Conservation (phyloP, 1,140 invertebrate species). For the Lasioglossum albipes region DNA sequence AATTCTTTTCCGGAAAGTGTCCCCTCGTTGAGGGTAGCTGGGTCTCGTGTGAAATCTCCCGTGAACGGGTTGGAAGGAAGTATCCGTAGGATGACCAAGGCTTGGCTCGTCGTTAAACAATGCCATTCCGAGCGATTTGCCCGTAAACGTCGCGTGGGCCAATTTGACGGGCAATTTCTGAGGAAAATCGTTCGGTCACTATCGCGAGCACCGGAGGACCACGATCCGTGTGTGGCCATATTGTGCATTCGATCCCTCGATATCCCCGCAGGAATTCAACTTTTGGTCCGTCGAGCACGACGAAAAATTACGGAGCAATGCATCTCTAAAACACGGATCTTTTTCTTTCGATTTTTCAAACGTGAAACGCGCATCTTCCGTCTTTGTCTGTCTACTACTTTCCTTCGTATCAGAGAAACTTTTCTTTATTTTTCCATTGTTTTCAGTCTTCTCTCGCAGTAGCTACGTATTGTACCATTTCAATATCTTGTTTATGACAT, state of each 20-base stretch:
- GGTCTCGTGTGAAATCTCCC: conserved; percentile 62
- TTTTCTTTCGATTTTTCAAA: background rate
- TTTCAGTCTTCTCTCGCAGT: too few species aligned
- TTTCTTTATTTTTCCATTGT: background rate
- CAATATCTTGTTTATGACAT: too few species aligned
- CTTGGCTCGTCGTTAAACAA: conserved; percentile 75
- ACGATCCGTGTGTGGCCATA: conserved; percentile 33
- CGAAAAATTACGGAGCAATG: background rate
- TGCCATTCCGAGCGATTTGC: conserved; percentile 78
- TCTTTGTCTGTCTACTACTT: too few species aligned
- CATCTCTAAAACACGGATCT: background rate
- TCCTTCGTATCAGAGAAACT: background rate
- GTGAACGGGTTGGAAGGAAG: conserved; percentile 69
- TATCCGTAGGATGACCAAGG: conserved; percentile 74
- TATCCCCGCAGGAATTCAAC: conserved; percentile 5
- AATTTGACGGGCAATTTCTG: conserved; percentile 78
- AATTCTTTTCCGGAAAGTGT: conserved; percentile 41
- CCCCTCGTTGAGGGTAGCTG: conserved; percentile 11
- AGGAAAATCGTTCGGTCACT: conserved; percentile 77
- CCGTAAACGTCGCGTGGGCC: conserved; percentile 69
- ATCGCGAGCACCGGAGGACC: conserved; percentile 41
- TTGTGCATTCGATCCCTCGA: conserved; percentile 48
- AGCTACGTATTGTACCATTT: too few species aligned
- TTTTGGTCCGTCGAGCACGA: background rate
- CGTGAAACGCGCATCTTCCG: too few species aligned